Percentiles rank a stretch among this genome's conserved stretches.
Conservation (phyloP, 2,888 invertebrate genomes). For the Acheta domesticus region DNA sequence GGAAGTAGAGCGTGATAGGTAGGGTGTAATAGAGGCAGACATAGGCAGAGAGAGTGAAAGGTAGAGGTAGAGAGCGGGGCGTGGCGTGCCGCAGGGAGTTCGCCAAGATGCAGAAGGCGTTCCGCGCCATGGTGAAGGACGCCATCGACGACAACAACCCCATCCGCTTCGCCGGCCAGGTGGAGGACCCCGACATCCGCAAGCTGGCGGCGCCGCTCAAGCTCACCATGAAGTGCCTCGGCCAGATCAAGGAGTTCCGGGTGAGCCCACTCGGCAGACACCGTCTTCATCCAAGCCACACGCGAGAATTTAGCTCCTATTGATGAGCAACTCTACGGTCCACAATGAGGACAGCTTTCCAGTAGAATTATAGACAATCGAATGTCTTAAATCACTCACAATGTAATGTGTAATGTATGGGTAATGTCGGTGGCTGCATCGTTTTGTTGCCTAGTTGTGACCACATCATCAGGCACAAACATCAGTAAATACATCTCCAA, state of each 20-base stretch:
- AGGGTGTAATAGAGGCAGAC: background rate
- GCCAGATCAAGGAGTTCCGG: slow-evolving; percentile 56
- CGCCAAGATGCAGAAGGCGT: slow-evolving; percentile 72
- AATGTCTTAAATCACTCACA: no score
- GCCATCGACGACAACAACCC: slow-evolving; percentile 63
- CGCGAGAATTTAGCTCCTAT: no score
- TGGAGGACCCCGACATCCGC: slow-evolving; percentile 74
- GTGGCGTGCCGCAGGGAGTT: slow-evolving; percentile 59
- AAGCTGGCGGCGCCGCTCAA: slow-evolving; percentile 80
- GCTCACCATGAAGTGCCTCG: slow-evolving; percentile 56
- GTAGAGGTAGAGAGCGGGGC: background rate
- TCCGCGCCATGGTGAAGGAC: slow-evolving; percentile 71
- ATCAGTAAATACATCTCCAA: no score
- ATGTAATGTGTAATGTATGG: no score
- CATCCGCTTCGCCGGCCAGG: slow-evolving; percentile 44
- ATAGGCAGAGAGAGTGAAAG: background rate
- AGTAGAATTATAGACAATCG: no score
- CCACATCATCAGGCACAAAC: no score
- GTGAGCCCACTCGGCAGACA: no score
- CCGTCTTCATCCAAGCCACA: no score
- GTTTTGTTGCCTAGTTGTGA: no score
- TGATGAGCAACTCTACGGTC: background rate
- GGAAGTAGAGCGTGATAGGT: no score
- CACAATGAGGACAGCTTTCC: background rate
- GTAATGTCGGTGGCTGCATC: no score